Evolutionary conservation across 2,113 vertebrate species (phyloP).

Genomic region (Campylomormyrus numenius): DNA sequence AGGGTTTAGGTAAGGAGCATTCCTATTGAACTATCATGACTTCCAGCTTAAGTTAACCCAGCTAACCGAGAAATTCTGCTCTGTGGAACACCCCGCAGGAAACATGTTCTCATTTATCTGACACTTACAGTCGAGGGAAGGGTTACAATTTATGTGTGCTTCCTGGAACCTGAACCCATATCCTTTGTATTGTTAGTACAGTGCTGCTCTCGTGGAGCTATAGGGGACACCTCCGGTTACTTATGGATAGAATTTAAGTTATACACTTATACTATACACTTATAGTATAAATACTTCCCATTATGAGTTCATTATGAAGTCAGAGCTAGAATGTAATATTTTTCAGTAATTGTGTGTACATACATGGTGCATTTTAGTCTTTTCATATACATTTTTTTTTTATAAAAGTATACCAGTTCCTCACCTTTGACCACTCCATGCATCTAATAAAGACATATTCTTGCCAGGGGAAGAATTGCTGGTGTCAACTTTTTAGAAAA

Average conservation of each 20-base stretch:
- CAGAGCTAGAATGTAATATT: not conserved
- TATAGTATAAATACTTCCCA: not conserved
- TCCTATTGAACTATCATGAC: not conserved
- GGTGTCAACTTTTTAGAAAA: not conserved
- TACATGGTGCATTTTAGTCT: not conserved
- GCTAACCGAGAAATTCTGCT: not conserved
- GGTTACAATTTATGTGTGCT: not conserved
- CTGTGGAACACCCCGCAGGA: not conserved
- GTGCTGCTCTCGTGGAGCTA: not conserved
- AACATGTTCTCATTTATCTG: not conserved
- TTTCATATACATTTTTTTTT: not conserved
- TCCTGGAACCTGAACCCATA: not conserved
- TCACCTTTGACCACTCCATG: not conserved
- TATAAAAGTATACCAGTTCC: not conserved
- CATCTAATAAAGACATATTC: not conserved
- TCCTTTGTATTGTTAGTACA: not conserved
- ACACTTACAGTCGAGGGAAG: not conserved
- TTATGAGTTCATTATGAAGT: not conserved
- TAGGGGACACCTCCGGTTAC: not conserved
- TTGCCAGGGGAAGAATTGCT: not conserved
- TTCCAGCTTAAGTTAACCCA: not conserved
- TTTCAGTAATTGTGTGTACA: not conserved
- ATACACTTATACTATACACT: not conserved
- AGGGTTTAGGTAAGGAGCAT: not conserved
- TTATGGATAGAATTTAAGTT: not conserved